These are phyloP conservation scores for Tringa solitaria DNA, from an alignment of 2,113 vertebrate genomes.

Conservation along the genomic window DNA sequence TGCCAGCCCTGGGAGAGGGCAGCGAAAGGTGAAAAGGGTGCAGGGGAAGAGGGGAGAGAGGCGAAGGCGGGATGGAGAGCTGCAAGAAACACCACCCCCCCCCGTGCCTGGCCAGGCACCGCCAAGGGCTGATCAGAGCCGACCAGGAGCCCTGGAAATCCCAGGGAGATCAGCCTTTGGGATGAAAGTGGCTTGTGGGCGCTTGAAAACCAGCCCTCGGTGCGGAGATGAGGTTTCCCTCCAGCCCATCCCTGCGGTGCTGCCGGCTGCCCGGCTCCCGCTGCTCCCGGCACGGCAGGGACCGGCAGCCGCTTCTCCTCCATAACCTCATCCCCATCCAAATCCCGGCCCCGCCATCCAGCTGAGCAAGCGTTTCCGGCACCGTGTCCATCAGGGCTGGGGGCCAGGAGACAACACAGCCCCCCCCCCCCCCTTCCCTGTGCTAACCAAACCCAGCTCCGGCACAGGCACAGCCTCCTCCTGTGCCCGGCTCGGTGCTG, in stretches of 20 bases:
- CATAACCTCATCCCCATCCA: background rate
- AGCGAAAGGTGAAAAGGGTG: background rate
- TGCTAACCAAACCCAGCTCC: background rate
- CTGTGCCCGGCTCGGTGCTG: fast-evolving
- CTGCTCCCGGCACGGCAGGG: background rate
- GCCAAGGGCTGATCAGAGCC: background rate
- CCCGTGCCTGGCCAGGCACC: fast-evolving
- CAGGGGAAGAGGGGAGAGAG: background rate
- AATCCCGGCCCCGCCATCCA: background rate
- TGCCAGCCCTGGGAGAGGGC: background rate
- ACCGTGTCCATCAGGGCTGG: background rate
- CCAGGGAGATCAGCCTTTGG: background rate
- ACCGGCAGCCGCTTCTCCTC: background rate
- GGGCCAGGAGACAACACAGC: background rate
- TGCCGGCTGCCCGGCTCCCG: background rate
- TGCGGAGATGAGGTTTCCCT: background rate
- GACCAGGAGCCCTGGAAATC: background rate
- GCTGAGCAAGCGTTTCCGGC: background rate
- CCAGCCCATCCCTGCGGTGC: fast-evolving
- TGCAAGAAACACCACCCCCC: background rate
- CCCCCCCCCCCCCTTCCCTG: background rate
- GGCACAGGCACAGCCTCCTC: background rate
- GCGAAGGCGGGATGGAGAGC: background rate
- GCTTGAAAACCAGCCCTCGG: background rate
- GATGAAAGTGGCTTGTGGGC: background rate